phyloP scores from a whole-genome alignment of 2,797 vertebrate genomes.

The Sarcophilus harrisii region DNA sequence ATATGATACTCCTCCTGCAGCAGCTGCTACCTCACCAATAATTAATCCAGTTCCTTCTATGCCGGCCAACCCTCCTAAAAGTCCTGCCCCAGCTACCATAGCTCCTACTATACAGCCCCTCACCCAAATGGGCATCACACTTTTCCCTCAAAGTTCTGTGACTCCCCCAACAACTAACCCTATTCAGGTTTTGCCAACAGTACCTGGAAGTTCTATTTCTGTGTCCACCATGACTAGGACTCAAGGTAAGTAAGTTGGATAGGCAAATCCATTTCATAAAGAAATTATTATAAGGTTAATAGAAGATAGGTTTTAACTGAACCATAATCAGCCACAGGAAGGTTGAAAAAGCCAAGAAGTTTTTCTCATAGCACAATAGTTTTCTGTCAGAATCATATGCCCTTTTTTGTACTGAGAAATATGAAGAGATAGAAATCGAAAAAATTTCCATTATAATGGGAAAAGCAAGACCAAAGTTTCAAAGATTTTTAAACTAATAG shows the following conservation, averaged over 20 bases:
- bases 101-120: slow-evolving; percentile 85
- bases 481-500: too few species aligned
- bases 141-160: slow-evolving; percentile 85
- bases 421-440: too few species aligned
- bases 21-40: slow-evolving; percentile 89
- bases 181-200: slow-evolving; percentile 83
- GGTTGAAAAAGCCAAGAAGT: too few species aligned
- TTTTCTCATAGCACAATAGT: too few species aligned
- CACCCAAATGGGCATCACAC: slow-evolving; percentile 89
- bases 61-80: slow-evolving; percentile 92
- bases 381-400: too few species aligned
- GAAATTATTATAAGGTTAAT: too few species aligned
- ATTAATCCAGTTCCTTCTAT: slow-evolving; percentile 89
- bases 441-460: too few species aligned
- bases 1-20: slow-evolving; percentile 94
- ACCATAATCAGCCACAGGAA: too few species aligned
- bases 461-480: too few species aligned
- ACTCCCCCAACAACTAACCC: slow-evolving; percentile 78
- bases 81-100: slow-evolving; percentile 90
- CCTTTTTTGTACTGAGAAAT: too few species aligned
- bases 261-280: not conserved
- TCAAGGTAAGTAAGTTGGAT: slow-evolving; percentile 69
- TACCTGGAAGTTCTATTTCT: slow-evolving; percentile 87
- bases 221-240: slow-evolving; percentile 79
- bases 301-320: too few species aligned